Conservation (phyloP, 2,888 invertebrate genomes). For the Eledona agricola region DNA sequence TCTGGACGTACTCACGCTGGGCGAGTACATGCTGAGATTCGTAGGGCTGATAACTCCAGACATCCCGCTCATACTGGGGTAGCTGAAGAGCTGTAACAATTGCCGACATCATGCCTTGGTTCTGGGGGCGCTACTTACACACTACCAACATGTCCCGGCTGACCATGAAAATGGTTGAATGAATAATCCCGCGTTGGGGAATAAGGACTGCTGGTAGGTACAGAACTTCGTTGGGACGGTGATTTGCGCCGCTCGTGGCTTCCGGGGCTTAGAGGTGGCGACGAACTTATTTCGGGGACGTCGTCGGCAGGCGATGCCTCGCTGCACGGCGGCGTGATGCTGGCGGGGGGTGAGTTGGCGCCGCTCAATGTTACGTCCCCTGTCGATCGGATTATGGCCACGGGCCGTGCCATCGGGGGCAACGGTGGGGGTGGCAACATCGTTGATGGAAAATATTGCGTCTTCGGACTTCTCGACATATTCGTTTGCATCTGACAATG, state of each 20-base stretch:
- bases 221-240: constrained; percentile 57
- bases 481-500: constrained; percentile 67
- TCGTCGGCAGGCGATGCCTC: constrained; percentile 61
- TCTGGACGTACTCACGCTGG: constrained; percentile 75
- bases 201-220: constrained; percentile 56
- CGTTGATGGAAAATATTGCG: constrained; percentile 88
- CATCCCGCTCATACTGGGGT: constrained; percentile 87
- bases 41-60: constrained; percentile 90
- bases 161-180: constrained; percentile 93
- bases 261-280: constrained; percentile 61
- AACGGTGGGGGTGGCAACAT: constrained; percentile 96
- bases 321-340: constrained; percentile 67
- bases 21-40: constrained; percentile 84
- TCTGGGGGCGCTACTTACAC: constrained; percentile 54
- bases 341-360: constrained; percentile 71
- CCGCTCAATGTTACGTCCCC: constrained; percentile 68
- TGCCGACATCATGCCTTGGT: constrained; percentile 42
- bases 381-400: constrained; percentile 93
- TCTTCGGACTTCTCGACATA: constrained; percentile 75
- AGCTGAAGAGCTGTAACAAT: constrained; percentile 84
- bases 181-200: constrained; percentile 68
- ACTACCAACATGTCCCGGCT: constrained; percentile 80
- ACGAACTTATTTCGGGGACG: constrained; percentile 58
- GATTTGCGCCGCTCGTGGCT: constrained; percentile 59
- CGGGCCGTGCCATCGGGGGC: constrained; percentile 95